These are phyloP conservation scores for Electrona antarctica DNA, from an alignment of 2,113 vertebrate genomes.

Conservation along the genomic window DNA sequence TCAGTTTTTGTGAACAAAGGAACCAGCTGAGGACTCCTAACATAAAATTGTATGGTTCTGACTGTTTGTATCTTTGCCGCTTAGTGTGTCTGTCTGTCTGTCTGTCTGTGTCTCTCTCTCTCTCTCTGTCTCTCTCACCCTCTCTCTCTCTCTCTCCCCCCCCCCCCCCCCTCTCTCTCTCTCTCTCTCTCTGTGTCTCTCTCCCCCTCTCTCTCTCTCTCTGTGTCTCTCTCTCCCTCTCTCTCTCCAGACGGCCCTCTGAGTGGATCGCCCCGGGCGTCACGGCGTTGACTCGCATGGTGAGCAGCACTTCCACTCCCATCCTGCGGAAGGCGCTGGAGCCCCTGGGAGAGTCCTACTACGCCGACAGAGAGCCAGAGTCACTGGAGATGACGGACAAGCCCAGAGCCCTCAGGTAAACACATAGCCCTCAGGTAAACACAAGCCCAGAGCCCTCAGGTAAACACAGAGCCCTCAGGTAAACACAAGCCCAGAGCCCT, in stretches of 20 bases:
- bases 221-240: neutral
- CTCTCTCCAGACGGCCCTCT: conserved; percentile 84
- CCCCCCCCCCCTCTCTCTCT: too few species aligned
- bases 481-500: too few species aligned
- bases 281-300: conserved; percentile 76
- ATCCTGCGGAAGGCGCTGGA: conserved; percentile 50
- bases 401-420: conserved; percentile 74
- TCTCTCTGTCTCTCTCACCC: neutral
- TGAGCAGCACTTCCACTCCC: conserved; percentile 57
- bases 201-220: neutral
- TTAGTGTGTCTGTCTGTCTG: too few species aligned
- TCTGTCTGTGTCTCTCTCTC: too few species aligned
- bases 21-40: too few species aligned
- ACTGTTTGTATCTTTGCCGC: too few species aligned
- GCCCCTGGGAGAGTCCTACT: conserved; percentile 25
- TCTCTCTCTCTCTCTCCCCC: neutral
- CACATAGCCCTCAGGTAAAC: too few species aligned
- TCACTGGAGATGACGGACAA: conserved; percentile 61
- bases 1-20: too few species aligned
- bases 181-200: neutral
- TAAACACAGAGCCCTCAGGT: too few species aligned
- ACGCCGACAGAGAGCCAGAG: conserved; percentile 29
- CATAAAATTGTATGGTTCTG: too few species aligned
- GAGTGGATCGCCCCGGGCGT: conserved; percentile 88
- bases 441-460: too few species aligned